Base-by-base conservation (phyloP, 2,797 vertebrate genomes). In the Rousettus madagascariensis region DNA sequence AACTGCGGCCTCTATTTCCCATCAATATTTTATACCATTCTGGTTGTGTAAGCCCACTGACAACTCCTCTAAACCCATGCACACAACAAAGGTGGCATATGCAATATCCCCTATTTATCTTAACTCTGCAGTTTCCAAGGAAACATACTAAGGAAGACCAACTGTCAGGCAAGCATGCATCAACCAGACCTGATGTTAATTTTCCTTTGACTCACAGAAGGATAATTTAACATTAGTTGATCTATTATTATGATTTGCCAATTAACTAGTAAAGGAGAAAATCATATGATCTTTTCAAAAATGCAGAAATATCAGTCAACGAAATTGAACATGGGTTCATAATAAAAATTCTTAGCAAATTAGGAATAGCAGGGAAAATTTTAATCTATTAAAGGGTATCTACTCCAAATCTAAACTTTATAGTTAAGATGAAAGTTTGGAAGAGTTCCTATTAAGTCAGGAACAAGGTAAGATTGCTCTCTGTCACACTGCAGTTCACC, bases 41-140 rank as follows among this genome's bases (percentile, higher is more conserved):
- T 24, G 6, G 59, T 49, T 66, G 43, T 59, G 19, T 74, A 36
- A 46, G 30, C 53, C 20, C 36, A 57, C 6, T n/a, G 33, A 49
- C 59, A 65, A 51, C 8, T 22, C 66, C 71, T 87, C 53, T 85
- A 79, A 87, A 38, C 12, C 59, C 55, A 51, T 16, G 41, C 28
- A 85, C n/a, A 30, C 72, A 63, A 85, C 72, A 71, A 72, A 90
- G 77, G 65, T 86, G 24, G 41, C n/a, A 38, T 69, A 66, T 61
- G 22, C 19, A 85, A n/a, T 41, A 53, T 46, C 53, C n/a, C 30
- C 63, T 36, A 26, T 88, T 95, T 51, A 82, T 90, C 86, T 66
- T 28, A 69, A 68, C 38, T 59, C 55, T 26, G 17, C 20, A 8
- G 74, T 97, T 88, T 95, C 94, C 94, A 93, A 91, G 95, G 90